phyloP scores from a whole-genome alignment of 2,113 vertebrate species.

The Tychaedon coryphoeus region DNA sequence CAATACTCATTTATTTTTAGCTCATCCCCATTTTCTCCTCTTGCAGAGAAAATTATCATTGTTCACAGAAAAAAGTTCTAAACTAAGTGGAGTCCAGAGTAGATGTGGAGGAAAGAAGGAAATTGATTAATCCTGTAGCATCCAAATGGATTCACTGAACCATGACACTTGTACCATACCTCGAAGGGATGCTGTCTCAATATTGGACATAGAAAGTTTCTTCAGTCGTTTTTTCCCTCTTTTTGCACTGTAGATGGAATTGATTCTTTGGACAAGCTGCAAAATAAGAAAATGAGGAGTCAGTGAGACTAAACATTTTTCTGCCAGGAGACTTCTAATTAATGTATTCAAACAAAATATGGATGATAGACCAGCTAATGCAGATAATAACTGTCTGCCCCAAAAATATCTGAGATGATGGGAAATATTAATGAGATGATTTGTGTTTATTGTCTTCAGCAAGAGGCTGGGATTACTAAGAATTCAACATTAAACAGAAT shows the following conservation, averaged over 20 bases:
- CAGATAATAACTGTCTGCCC: not conserved
- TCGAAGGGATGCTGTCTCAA: conserved; percentile 91
- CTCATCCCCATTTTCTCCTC: not conserved
- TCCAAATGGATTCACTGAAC: not conserved
- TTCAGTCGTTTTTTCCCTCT: conserved; percentile 97
- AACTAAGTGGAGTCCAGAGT: not conserved
- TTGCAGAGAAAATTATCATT: not conserved
- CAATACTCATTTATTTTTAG: not conserved
- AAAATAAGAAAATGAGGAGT: not conserved
- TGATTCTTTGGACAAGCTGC: conserved; percentile 97
- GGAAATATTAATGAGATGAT: not conserved
- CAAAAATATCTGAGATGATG: not conserved
- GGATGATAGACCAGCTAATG: not conserved
- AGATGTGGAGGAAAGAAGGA: not conserved
- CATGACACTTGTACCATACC: conserved; percentile 66
- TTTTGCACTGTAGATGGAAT: conserved; percentile 97
- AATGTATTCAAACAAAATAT: not conserved
- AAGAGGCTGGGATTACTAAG: not conserved
- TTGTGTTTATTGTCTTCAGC: not conserved
- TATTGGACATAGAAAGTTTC: conserved; percentile 91
- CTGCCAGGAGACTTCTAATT: not conserved
- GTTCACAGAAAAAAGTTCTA: not conserved
- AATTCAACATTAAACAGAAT: not conserved
- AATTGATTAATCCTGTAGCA: not conserved
- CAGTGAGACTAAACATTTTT: not conserved